Evolutionary conservation across 2,888 invertebrate species (phyloP), one percentile per base, ranked within the genome.

Genomic region (Pyrochroa serraticornis): DNA sequence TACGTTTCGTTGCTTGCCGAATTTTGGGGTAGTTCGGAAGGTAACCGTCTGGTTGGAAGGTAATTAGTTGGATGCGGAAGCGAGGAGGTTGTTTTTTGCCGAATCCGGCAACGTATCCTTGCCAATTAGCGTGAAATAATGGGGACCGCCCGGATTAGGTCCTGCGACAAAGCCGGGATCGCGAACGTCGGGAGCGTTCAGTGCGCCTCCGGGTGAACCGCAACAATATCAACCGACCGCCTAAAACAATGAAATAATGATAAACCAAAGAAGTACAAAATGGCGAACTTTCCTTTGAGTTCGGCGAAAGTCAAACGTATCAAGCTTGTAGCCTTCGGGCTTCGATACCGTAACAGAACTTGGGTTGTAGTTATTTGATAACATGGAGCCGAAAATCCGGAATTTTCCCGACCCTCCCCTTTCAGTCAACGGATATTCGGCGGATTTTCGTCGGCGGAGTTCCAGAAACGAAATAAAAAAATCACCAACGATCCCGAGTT

Each of bases 241-340:
- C 65, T 66, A 67, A 69, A 72, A 75, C 74, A 73, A 73, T 72
- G 71, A 70, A 67, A 71, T 73, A 75, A 76, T 75, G 75, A 76
- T 74, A 74, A 75, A 71, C 71, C 68, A 71, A 72, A 73, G 71
- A 73, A 75, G 71, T 71, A 69, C 69, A 66, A 71, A 67, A 67
- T 64, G 63, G 67, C 64, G 64, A 65, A 68, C 61, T 63, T 64
- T 71, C 63, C 71, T 73, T 71, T 71, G 69, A 71, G 66, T 63
- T 66, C 61, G 67, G 66, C 66, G 63, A 67, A 68, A 71, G 71
- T 70, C 71, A 64, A 66, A 64, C 66, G 60, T 60, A 70, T 63
- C 57, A 64, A 58, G 60, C 70, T 62, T 71, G 68, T 72, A 64
- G 46, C 58, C 69, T 65, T 45, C 57, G 41, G 58, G 70, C 66